phyloP scores from a whole-genome alignment of 2,888 invertebrate species.

The Xanthostigma xanthostigma region DNA sequence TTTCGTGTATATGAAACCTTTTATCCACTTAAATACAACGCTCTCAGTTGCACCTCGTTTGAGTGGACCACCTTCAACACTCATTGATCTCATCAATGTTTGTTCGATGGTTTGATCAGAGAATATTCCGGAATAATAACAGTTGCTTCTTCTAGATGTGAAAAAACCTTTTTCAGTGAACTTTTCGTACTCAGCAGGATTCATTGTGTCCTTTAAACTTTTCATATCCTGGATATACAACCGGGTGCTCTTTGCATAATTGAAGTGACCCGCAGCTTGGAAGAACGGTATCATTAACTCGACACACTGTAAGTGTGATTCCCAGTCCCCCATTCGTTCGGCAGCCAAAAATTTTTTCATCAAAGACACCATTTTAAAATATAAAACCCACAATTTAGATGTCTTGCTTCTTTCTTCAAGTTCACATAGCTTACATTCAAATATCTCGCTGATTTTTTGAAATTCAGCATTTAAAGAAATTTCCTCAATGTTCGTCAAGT shows the following conservation, averaged over 20 bases:
- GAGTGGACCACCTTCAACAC: too few species aligned
- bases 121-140: slow-evolving; percentile 1
- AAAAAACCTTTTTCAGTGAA: slow-evolving; percentile 1
- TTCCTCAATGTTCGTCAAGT: too few species aligned
- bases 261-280: slow-evolving; percentile 13
- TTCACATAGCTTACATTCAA: background rate
- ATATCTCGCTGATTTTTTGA: background rate
- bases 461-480: background rate
- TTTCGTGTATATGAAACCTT: background rate
- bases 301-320: slow-evolving; percentile 8
- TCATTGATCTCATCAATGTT: slow-evolving; percentile 1
- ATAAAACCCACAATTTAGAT: background rate
- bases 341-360: slow-evolving; percentile 9
- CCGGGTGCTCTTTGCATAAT: slow-evolving; percentile 12
- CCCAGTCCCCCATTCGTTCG: slow-evolving; percentile 11
- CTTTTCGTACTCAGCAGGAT: too few species aligned
- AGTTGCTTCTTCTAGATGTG: slow-evolving; percentile 3
- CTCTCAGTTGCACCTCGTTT: too few species aligned
- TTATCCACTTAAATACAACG: background rate
- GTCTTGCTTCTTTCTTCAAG: background rate
- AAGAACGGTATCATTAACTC: slow-evolving; percentile 9
- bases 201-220: too few species aligned
- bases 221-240: slow-evolving; percentile 14
- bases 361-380: background rate
- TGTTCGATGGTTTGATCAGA: background rate